These are phyloP conservation scores for Suncus etruscus DNA, from an alignment of 2,113 vertebrate genomes.

Conservation along the genomic window DNA sequence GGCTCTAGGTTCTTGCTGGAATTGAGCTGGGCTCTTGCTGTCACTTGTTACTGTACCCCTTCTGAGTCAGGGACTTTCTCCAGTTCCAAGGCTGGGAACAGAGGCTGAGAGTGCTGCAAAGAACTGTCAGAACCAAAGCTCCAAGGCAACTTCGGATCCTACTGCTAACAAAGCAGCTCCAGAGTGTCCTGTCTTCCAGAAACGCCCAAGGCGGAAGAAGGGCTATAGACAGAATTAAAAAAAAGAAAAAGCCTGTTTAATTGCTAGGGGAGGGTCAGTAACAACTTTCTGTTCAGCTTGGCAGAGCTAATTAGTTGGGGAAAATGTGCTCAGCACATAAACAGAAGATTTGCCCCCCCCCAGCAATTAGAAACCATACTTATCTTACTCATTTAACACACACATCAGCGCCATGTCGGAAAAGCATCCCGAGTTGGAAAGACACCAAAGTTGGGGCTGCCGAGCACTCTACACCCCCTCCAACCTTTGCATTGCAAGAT, in stretches of 20 bases:
- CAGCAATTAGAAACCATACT: conserved; percentile 82
- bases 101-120: neutral
- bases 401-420: conserved; percentile 51
- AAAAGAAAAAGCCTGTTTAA: conserved; percentile 64
- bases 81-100: neutral
- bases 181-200: neutral
- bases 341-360: conserved; percentile 68
- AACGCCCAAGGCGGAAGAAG: conserved; percentile 26
- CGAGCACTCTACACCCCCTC: conserved; percentile 63
- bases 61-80: neutral
- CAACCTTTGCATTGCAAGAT: conserved; percentile 64
- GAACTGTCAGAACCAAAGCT: neutral
- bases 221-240: conserved; percentile 40
- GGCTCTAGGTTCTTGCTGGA: neutral
- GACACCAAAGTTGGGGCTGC: conserved; percentile 45
- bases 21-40: neutral
- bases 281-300: conserved; percentile 79
- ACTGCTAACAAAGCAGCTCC: neutral
- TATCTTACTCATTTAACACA: conserved; percentile 77
- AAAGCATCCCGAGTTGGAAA: conserved; percentile 65
- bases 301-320: conserved; percentile 82
- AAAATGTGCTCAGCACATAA: conserved; percentile 79
- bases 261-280: conserved; percentile 81
- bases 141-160: fast-evolving
- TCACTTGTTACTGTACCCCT: neutral